Percentiles rank a stretch among this genome's conserved stretches.
phyloP scores from a whole-genome alignment of 2,888 invertebrate species.

The Epirrita christyi region DNA sequence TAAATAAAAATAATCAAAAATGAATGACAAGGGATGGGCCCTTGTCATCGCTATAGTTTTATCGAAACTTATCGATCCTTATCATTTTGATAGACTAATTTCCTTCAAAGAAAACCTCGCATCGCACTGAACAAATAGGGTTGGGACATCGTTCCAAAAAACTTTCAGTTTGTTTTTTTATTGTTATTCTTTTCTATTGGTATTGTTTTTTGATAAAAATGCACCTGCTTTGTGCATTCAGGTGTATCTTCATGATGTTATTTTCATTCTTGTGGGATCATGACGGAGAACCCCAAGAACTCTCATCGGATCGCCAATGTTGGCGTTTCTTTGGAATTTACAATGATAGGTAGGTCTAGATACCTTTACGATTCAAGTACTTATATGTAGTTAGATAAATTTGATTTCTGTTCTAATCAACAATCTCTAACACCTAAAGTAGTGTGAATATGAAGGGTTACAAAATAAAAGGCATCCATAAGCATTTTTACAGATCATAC shows the following conservation, averaged over 20 bases:
- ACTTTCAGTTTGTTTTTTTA: too few relatives aligned
- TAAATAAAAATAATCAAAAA: neutral
- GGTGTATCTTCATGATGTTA: constrained; percentile 18
- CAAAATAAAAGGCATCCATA: constrained; percentile 61
- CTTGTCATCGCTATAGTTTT: too few relatives aligned
- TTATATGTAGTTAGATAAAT: too few relatives aligned
- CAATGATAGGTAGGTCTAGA: neutral
- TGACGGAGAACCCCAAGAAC: constrained; percentile 8
- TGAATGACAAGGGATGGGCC: neutral
- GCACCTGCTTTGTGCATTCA: constrained; percentile 3
- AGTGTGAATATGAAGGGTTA: neutral
- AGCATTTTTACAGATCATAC: constrained; percentile 85
- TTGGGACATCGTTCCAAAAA: too few relatives aligned
- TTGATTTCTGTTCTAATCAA: too few relatives aligned
- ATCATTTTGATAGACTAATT: neutral
- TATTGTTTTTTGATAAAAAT: neutral
- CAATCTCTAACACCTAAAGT: too few relatives aligned
- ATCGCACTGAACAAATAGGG: too few relatives aligned
- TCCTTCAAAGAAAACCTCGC: neutral
- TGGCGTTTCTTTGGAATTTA: constrained; percentile 17
- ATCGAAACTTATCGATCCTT: neutral
- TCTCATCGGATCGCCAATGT: constrained; percentile 12
- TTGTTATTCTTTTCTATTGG: too few relatives aligned
- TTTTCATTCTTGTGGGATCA: constrained; percentile 21
- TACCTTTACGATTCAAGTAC: neutral